phyloP scores from a whole-genome alignment of 2,797 vertebrate species.

The Peromyscus nudipes region DNA sequence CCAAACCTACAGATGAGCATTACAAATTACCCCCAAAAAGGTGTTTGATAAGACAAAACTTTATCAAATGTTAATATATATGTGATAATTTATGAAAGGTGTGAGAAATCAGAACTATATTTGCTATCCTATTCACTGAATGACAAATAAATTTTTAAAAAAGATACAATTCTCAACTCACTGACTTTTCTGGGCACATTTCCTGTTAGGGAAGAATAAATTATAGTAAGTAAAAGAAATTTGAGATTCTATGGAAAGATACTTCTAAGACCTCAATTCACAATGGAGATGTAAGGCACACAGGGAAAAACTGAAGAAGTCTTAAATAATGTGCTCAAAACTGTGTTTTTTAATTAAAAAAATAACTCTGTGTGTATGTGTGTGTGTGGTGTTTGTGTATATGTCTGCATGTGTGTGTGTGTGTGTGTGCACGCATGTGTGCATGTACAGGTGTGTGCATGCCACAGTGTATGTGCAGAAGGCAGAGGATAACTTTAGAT shows the following conservation, averaged over 20 bases:
- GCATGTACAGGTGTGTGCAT: neutral
- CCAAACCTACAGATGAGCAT: neutral
- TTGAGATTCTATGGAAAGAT: constrained; percentile 11
- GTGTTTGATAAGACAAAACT: constrained; percentile 63
- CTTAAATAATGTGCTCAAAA: neutral
- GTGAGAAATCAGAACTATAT: neutral
- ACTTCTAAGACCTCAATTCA: constrained; percentile 12
- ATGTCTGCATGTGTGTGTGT: too few species aligned
- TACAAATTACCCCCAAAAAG: constrained; percentile 18
- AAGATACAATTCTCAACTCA: neutral
- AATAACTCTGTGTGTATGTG: too few species aligned
- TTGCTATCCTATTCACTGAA: neutral
- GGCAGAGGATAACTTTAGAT: neutral
- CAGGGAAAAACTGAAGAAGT: neutral
- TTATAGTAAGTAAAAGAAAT: neutral
- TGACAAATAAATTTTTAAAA: constrained; percentile 21
- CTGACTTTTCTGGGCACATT: constrained; percentile 33
- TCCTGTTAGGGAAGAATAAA: neutral
- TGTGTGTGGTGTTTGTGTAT: too few species aligned
- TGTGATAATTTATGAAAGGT: neutral
- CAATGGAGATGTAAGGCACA: neutral
- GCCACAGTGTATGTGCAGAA: neutral
- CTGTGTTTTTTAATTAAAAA: neutral
- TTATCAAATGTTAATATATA: neutral
- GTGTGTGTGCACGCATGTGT: neutral